Percentiles rank a stretch among this genome's conserved stretches.
These are phyloP conservation scores for Emmelina monodactyla DNA, from an alignment of 2,888 invertebrate species.

Conservation along the genomic window DNA sequence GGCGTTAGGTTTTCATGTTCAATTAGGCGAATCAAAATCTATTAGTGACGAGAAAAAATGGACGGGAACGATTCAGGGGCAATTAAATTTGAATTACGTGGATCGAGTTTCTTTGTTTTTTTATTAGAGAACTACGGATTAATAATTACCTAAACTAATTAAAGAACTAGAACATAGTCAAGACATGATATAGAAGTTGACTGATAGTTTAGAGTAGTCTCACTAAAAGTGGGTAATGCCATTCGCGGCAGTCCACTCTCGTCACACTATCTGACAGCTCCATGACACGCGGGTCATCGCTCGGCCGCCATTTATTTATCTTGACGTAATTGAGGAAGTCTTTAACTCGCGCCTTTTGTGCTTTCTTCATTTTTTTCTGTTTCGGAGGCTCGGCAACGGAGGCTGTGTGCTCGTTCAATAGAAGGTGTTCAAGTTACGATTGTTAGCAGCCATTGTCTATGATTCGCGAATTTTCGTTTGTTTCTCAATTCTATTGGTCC, in stretches of 20 bases:
- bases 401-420: conserved; percentile 12
- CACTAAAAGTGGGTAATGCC: too few relatives aligned
- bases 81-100: too few relatives aligned
- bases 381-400: conserved; percentile 1
- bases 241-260: too few relatives aligned
- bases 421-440: conserved; percentile 10
- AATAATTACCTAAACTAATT: too few relatives aligned
- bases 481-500: conserved; percentile 7
- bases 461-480: conserved; percentile 24
- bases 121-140: too few relatives aligned
- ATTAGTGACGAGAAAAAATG: too few relatives aligned
- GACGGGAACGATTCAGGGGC: too few relatives aligned
- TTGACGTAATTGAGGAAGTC: conserved; percentile 53
- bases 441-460: conserved; percentile 24
- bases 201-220: too few relatives aligned
- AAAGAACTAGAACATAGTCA: too few relatives aligned
- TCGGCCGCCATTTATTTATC: conserved; percentile 33
- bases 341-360: conserved; percentile 31
- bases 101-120: too few relatives aligned
- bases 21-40: conserved; percentile 12
- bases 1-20: conserved; percentile 4
- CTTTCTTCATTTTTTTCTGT: conserved; percentile 19
- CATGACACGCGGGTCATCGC: conserved; percentile 11
- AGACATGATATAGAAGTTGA: too few relatives aligned
- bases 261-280: background rate